Percentiles rank a stretch among this genome's conserved stretches.
phyloP scores from a whole-genome alignment of 2,113 vertebrate species.

The Verasper variegatus region DNA sequence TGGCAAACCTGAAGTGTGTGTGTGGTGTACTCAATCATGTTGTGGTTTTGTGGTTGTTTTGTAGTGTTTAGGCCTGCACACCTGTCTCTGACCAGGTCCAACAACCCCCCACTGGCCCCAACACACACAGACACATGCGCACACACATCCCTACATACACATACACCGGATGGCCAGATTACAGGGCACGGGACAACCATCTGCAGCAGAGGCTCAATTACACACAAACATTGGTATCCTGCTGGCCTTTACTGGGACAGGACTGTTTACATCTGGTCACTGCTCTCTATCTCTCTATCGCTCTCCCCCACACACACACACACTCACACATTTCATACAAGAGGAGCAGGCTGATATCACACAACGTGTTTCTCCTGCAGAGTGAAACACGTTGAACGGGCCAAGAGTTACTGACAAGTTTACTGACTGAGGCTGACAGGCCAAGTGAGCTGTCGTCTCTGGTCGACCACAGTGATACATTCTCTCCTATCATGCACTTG shows the following conservation, averaged over 20 bases:
- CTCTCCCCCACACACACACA: slow-evolving; percentile 30
- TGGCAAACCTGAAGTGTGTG: slow-evolving; percentile 6
- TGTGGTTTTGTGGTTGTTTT: slow-evolving; percentile 48
- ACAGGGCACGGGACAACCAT: slow-evolving; percentile 75
- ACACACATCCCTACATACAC: slow-evolving; percentile 42
- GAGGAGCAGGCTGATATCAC: slow-evolving; percentile 3
- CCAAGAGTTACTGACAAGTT: not conserved
- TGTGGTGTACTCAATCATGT: not conserved
- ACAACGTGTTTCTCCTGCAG: slow-evolving; percentile 1
- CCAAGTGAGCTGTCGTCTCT: not conserved
- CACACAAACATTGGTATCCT: slow-evolving; percentile 77
- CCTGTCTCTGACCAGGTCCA: slow-evolving; percentile 72
- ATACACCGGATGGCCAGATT: slow-evolving; percentile 75
- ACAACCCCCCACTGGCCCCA: slow-evolving; percentile 53
- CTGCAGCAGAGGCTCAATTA: slow-evolving; percentile 80
- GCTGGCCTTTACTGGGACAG: slow-evolving; percentile 72
- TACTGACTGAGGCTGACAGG: not conserved
- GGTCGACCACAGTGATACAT: slow-evolving; percentile 7
- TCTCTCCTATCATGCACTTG: slow-evolving; percentile 22
- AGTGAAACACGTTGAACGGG: not conserved
- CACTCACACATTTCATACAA: slow-evolving; percentile 21
- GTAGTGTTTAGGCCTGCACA: slow-evolving; percentile 69
- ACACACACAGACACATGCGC: slow-evolving; percentile 23
- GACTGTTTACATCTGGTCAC: slow-evolving; percentile 72
- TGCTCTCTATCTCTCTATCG: slow-evolving; percentile 3